Conservation (phyloP, 2,113 vertebrate species). For the Microtus richardsoni region DNA sequence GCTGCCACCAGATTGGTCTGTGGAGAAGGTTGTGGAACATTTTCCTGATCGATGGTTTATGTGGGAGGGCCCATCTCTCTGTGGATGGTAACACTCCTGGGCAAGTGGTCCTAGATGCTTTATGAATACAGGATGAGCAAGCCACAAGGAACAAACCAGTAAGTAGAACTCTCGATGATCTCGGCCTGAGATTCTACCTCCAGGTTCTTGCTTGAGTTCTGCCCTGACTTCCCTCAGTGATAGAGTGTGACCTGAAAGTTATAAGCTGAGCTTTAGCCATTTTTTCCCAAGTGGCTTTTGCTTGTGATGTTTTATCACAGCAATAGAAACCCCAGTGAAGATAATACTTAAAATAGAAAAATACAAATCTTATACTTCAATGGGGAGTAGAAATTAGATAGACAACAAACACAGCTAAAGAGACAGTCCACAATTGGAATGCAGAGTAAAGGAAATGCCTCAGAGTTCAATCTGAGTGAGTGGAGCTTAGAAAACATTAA, state of each 20-base stretch:
- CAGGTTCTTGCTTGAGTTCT: neutral
- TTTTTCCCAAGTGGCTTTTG: neutral
- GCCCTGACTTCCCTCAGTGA: neutral
- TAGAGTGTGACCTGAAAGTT: neutral
- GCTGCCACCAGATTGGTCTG: neutral
- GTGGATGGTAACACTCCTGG: neutral
- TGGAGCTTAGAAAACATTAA: neutral
- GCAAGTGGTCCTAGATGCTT: neutral
- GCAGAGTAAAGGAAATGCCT: neutral
- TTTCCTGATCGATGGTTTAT: neutral
- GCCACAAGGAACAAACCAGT: no score
- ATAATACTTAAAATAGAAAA: neutral
- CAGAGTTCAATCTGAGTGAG: neutral
- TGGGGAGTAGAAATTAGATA: neutral
- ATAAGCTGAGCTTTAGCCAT: neutral
- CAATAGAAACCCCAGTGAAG: neutral
- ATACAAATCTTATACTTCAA: neutral
- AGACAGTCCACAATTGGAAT: neutral
- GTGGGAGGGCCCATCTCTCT: neutral
- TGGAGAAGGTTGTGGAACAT: neutral
- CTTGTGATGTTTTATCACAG: neutral
- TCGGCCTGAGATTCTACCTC: neutral
- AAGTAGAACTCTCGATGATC: no score
- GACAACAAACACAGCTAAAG: neutral
- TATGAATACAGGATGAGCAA: neutral